Evolutionary conservation across 2,888 invertebrate species (phyloP).

Genomic region (Oxyscelio sp.): DNA sequence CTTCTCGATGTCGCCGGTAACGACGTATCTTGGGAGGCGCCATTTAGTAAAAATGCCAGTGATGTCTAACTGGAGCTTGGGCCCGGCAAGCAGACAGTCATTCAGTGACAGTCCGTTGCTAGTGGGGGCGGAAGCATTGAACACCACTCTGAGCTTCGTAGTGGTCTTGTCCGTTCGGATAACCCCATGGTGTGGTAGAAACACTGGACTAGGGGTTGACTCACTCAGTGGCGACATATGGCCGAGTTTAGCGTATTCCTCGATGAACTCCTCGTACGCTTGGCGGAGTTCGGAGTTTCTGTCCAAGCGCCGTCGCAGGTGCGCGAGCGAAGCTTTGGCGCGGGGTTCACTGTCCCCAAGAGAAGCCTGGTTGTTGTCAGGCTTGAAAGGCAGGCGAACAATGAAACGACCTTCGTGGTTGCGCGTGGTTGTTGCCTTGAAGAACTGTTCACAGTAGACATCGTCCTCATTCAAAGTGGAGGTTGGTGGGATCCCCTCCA

Average conservation of each 20-base stretch:
- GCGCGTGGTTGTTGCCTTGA: neutral
- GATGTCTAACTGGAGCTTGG: constrained; percentile 2
- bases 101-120: neutral
- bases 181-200: constrained; percentile 13
- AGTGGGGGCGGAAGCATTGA: neutral
- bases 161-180: neutral
- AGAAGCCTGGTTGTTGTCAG: neutral
- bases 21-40: neutral
- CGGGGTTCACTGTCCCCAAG: neutral
- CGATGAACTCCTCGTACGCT: neutral
- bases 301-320: neutral
- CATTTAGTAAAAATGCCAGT: neutral
- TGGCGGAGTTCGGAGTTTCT: neutral
- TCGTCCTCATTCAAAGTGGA: neutral
- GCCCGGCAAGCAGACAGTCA: neutral
- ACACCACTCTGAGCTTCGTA: neutral
- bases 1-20: constrained; percentile 13
- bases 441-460: neutral
- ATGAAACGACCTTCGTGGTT: neutral
- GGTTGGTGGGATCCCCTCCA: neutral
- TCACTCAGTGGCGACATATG: neutral
- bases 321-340: neutral
- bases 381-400: constrained; percentile 9
- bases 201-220: neutral
- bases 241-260: neutral